phyloP scores from a whole-genome alignment of 2,113 vertebrate genomes.

The Bambusicola thoracicus region DNA sequence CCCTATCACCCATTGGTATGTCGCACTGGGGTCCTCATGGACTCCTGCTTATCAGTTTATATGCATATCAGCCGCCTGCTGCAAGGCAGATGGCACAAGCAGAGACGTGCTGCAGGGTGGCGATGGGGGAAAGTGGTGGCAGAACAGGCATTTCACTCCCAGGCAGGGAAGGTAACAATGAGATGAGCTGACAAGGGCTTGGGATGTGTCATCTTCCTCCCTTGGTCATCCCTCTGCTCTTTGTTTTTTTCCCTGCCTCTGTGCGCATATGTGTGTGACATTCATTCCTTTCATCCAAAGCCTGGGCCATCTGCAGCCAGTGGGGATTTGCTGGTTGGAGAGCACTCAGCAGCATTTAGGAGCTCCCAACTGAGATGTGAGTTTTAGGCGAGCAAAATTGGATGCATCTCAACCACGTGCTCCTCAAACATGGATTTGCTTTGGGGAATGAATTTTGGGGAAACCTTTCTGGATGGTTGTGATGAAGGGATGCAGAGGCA shows the following conservation, averaged over 20 bases:
- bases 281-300: neutral
- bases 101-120: neutral
- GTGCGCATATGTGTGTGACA: neutral
- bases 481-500: neutral
- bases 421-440: neutral
- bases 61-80: neutral
- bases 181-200: neutral
- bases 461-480: neutral
- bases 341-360: neutral
- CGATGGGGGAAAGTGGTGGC: neutral
- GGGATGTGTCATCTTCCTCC: neutral
- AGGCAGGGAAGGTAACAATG: neutral
- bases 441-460: neutral
- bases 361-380: neutral
- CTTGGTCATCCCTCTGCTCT: accelerated
- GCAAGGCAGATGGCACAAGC: neutral
- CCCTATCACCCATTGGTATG: neutral
- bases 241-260: neutral
- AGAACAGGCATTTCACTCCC: neutral
- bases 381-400: neutral
- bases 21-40: neutral
- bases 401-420: neutral
- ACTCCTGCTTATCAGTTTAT: neutral
- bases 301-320: neutral
- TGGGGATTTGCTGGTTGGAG: neutral